A percentile compares a stretch with the other conserved stretches of the same genome.
Evolutionary conservation across 2,113 vertebrate genomes (phyloP).

Genomic region (Dicaeum eximium): DNA sequence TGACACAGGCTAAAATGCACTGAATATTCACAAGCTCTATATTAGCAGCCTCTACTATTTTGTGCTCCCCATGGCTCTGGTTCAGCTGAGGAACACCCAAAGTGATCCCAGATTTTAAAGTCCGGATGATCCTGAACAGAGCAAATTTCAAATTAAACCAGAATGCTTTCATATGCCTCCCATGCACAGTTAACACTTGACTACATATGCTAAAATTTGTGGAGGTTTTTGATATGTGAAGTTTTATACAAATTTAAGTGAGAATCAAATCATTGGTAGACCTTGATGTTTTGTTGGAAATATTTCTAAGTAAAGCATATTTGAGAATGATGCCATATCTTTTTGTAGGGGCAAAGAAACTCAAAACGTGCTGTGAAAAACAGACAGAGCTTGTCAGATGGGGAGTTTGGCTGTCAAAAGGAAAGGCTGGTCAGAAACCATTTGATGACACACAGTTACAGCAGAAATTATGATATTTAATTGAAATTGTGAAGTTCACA

Average conservation of each 20-base stretch:
- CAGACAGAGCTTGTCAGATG: background rate
- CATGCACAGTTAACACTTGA: background rate
- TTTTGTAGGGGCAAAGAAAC: background rate
- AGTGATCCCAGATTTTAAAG: conserved; percentile 49
- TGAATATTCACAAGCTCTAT: conserved; percentile 48
- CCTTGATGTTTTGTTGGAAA: background rate
- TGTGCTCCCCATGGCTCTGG: background rate
- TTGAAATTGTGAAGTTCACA: background rate
- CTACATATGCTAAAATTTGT: background rate
- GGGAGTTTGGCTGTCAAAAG: background rate
- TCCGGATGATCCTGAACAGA: conserved; percentile 1
- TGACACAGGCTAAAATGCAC: conserved; percentile 33
- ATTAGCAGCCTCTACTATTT: conserved; percentile 10
- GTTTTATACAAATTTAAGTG: background rate
- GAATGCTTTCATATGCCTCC: background rate
- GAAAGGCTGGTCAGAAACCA: background rate
- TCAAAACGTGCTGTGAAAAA: background rate
- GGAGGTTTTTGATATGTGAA: background rate
- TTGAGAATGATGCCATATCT: background rate
- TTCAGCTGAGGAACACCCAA: conserved; percentile 54
- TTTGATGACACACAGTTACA: background rate
- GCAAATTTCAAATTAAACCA: conserved; percentile 34
- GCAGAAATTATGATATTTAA: background rate
- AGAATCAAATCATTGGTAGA: background rate
- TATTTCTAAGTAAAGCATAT: background rate